Evolutionary conservation across 2,888 invertebrate species (phyloP).

Genomic region (Netelia virgata): DNA sequence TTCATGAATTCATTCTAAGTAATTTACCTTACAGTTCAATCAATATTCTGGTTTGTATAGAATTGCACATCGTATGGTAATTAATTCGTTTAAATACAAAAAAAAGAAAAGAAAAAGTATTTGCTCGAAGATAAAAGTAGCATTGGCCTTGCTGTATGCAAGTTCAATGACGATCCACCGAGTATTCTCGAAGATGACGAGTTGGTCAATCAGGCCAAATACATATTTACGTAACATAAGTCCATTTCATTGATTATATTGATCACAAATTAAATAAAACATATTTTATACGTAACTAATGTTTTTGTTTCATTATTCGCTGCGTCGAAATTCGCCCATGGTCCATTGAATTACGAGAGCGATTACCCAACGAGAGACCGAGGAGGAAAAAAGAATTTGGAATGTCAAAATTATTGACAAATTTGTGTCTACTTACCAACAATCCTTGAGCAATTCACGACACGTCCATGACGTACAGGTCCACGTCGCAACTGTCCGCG

Average conservation of each 20-base stretch:
- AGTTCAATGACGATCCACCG: not conserved
- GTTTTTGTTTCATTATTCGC: not conserved
- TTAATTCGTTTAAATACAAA: not conserved
- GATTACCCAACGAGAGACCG: not conserved
- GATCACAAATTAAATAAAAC: not conserved
- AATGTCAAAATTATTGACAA: slow-evolving; percentile 5
- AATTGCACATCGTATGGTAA: not conserved
- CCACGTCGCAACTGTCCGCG: slow-evolving; percentile 32
- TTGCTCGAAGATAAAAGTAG: not conserved
- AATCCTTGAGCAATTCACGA: slow-evolving; percentile 43
- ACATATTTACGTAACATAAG: not conserved
- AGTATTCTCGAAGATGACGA: not conserved
- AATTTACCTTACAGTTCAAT: not conserved
- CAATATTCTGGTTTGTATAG: not conserved
- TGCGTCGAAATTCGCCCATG: not conserved
- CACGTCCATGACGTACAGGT: slow-evolving; percentile 21
- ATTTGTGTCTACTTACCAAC: slow-evolving; percentile 9
- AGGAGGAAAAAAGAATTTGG: not conserved
- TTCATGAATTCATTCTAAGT: not conserved
- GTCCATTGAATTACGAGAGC: too few relatives aligned
- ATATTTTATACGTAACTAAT: slow-evolving; percentile 1
- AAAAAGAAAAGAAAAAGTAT: not conserved
- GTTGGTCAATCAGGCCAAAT: not conserved
- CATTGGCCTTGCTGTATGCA: not conserved
- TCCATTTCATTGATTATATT: not conserved